Percentiles rank a stretch among this genome's conserved stretches.
Conservation (phyloP, 2,888 invertebrate species). For the Rugalucina vietnamica region DNA sequence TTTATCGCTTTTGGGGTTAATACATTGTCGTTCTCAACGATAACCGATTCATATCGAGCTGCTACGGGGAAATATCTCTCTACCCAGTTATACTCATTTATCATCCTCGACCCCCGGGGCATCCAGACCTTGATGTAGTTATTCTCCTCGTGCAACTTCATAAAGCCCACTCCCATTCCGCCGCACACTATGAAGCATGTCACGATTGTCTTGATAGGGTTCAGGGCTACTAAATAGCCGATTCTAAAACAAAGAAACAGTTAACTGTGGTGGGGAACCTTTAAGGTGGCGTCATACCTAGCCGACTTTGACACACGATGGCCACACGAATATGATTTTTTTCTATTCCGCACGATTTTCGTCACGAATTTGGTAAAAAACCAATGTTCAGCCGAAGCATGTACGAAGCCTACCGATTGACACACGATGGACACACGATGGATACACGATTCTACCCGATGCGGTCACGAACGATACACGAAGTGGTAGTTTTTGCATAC, state of each 20-base stretch:
- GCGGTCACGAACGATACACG: too few species aligned
- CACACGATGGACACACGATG: too few species aligned
- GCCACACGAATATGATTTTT: too few species aligned
- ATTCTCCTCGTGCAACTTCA: slow-evolving; percentile 67
- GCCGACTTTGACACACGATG: too few species aligned
- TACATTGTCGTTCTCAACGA: slow-evolving; percentile 70
- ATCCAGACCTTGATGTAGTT: slow-evolving; percentile 73
- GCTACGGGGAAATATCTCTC: slow-evolving; percentile 69
- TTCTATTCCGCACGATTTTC: too few species aligned
- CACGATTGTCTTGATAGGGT: slow-evolving; percentile 69
- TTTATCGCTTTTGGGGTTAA: slow-evolving; percentile 65
- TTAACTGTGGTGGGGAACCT: too few species aligned
- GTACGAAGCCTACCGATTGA: too few species aligned
- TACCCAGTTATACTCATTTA: slow-evolving; percentile 68
- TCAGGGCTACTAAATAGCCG: slow-evolving; percentile 63
- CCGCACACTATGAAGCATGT: slow-evolving; percentile 54
- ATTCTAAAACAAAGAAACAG: slow-evolving; percentile 55
- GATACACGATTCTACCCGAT: too few species aligned
- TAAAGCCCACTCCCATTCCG: slow-evolving; percentile 64
- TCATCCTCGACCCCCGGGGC: slow-evolving; percentile 67
- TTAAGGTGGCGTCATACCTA: too few species aligned
- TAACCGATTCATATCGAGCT: slow-evolving; percentile 65
- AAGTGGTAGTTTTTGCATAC: too few species aligned
- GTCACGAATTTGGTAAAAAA: too few species aligned
- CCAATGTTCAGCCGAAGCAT: too few species aligned